Evolutionary conservation across 2,888 invertebrate species (phyloP).

Genomic region (Cheilosia impressa): DNA sequence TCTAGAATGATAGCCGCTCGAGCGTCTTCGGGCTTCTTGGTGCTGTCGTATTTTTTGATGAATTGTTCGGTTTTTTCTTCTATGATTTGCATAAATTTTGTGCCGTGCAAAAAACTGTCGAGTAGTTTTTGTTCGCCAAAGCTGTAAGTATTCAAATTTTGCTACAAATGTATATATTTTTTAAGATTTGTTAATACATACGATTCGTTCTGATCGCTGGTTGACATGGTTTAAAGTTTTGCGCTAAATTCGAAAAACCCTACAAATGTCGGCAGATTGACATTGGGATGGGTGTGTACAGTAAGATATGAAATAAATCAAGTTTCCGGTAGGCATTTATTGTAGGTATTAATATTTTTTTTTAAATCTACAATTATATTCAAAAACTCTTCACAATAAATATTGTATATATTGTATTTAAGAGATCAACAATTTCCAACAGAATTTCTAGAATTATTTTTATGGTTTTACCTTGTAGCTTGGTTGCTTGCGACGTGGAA

Average conservation of each 20-base stretch:
- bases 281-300: slow-evolving; percentile 12
- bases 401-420: no score
- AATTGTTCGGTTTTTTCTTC: slow-evolving; percentile 77
- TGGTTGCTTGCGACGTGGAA: no score
- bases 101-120: slow-evolving; percentile 77
- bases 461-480: no score
- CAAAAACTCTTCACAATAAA: no score
- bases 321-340: not conserved
- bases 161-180: not conserved
- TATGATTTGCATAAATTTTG: slow-evolving; percentile 78
- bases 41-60: slow-evolving; percentile 75
- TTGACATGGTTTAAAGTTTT: slow-evolving; percentile 35
- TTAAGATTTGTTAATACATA: slow-evolving; percentile 23
- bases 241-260: not conserved
- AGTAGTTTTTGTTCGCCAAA: slow-evolving; percentile 80
- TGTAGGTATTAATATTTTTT: no score
- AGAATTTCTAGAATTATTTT: no score
- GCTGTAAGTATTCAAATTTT: slow-evolving; percentile 65
- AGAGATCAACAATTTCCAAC: no score
- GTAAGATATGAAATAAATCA: no score
- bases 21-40: slow-evolving; percentile 78
- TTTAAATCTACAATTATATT: no score
- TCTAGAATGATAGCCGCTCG: slow-evolving; percentile 78
- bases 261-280: not conserved
- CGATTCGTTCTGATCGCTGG: slow-evolving; percentile 25